Percentiles rank a stretch among this genome's conserved stretches.
Evolutionary conservation across 2,888 invertebrate genomes (phyloP).

Genomic region (Melitaea athalia): DNA sequence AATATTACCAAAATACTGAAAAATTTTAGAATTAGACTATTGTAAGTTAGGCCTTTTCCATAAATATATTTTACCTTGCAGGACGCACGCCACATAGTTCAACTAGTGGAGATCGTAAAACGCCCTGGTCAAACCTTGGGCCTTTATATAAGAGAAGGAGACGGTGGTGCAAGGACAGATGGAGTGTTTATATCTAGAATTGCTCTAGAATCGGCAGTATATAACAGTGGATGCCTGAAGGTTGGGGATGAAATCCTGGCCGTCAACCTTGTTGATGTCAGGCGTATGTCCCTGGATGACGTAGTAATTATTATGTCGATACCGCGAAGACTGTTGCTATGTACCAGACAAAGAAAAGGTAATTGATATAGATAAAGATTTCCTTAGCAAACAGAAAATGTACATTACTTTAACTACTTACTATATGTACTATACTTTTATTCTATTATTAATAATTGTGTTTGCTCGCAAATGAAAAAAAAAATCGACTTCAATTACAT

Average conservation of each 20-base stretch:
- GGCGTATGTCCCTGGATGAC: constrained; percentile 98
- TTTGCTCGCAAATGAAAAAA: too few species aligned
- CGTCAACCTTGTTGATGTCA: constrained; percentile 98
- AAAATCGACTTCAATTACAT: too few species aligned
- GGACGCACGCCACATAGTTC: constrained; percentile 90
- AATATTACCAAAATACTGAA: too few species aligned
- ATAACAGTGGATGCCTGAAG: constrained; percentile 97
- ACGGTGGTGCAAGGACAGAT: constrained; percentile 96
- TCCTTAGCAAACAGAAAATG: too few species aligned
- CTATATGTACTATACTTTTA: not conserved
- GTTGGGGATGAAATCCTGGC: constrained; percentile 99
- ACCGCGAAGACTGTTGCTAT: constrained; percentile 95
- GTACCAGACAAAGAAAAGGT: constrained; percentile 93
- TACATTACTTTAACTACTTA: not conserved
- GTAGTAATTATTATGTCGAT: constrained; percentile 99
- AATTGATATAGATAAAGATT: constrained; percentile 32
- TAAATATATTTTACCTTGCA: constrained; percentile 47
- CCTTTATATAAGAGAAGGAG: constrained; percentile 99
- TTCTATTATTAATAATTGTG: not conserved
- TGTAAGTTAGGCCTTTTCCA: not conserved
- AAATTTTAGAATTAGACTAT: too few species aligned
- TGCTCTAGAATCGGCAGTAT: constrained; percentile 97
- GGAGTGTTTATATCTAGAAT: constrained; percentile 97
- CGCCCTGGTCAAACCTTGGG: constrained; percentile 99
- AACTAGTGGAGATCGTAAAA: constrained; percentile 99